phyloP scores from a whole-genome alignment of 2,797 vertebrate species.

The Clamator glandarius region DNA sequence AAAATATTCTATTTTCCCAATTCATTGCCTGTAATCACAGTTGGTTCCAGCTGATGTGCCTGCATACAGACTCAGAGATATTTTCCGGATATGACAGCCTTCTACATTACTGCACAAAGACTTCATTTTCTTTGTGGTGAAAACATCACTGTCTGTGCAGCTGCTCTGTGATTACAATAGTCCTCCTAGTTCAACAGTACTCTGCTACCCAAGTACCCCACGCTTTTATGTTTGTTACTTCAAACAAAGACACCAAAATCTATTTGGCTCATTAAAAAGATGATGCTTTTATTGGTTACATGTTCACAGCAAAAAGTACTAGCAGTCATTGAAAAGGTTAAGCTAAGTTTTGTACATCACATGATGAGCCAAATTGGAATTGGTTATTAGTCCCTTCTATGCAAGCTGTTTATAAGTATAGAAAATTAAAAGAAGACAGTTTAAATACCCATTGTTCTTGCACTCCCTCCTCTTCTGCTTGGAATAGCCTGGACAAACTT shows the following conservation, averaged over 20 bases:
- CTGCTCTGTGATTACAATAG: conserved; percentile 57
- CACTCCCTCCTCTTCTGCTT: background rate
- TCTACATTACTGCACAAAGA: conserved; percentile 54
- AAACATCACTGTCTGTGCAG: conserved; percentile 54
- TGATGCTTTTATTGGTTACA: background rate
- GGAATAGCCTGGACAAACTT: background rate
- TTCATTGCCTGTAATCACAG: background rate
- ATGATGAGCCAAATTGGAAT: background rate
- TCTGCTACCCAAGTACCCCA: background rate
- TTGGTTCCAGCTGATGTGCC: conserved; percentile 41
- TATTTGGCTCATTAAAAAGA: background rate
- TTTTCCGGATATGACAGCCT: conserved; percentile 51
- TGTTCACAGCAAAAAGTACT: background rate
- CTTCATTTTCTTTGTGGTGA: conserved; percentile 52
- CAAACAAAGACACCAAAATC: background rate
- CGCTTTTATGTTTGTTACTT: background rate
- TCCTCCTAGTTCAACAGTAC: conserved; percentile 2
- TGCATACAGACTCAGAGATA: conserved; percentile 1
- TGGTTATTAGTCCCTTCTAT: background rate
- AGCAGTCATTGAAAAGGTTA: background rate
- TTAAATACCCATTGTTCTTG: background rate
- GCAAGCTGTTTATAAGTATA: background rate
- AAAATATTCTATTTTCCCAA: conserved; percentile 22
- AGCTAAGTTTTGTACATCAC: background rate
- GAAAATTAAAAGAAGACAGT: background rate